Conservation (phyloP, 2,888 invertebrate species). For the Microplitis manilae region DNA sequence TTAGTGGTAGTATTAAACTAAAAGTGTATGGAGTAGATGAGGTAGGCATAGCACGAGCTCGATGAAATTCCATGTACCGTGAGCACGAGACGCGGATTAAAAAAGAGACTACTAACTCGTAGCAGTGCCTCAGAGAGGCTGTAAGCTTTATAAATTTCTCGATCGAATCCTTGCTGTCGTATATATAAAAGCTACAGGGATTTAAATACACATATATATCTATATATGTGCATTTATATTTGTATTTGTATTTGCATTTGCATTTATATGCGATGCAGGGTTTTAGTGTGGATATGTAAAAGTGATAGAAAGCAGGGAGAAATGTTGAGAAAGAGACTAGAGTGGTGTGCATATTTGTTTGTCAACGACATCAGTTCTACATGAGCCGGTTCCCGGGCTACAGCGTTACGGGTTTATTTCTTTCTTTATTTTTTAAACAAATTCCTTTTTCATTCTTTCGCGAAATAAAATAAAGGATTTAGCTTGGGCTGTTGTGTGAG, state of each 20-base stretch:
- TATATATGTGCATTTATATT: neutral
- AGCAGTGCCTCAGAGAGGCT: neutral
- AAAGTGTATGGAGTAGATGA: neutral
- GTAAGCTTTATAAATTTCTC: neutral
- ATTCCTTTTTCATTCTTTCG: neutral
- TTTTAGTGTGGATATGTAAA: neutral
- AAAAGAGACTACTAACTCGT: neutral
- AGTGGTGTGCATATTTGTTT: constrained; percentile 46
- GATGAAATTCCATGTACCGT: constrained; percentile 7
- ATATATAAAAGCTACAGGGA: neutral
- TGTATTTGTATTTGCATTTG: neutral
- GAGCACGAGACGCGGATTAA: constrained; percentile 6
- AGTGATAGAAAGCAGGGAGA: constrained; percentile 25
- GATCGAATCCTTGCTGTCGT: neutral
- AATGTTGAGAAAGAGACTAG: constrained; percentile 29
- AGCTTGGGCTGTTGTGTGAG: neutral
- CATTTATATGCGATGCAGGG: neutral
- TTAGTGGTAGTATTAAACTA: neutral
- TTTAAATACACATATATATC: constrained; percentile 2
- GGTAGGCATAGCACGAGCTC: neutral
- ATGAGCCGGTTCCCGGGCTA: constrained; percentile 41
- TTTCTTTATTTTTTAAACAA: constrained; percentile 2
- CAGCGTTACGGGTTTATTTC: constrained; percentile 18
- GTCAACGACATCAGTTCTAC: constrained; percentile 48
- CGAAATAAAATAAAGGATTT: constrained; percentile 10